These are phyloP conservation scores for Leuciscus waleckii DNA, from an alignment of 2,797 vertebrate species.

Conservation along the genomic window DNA sequence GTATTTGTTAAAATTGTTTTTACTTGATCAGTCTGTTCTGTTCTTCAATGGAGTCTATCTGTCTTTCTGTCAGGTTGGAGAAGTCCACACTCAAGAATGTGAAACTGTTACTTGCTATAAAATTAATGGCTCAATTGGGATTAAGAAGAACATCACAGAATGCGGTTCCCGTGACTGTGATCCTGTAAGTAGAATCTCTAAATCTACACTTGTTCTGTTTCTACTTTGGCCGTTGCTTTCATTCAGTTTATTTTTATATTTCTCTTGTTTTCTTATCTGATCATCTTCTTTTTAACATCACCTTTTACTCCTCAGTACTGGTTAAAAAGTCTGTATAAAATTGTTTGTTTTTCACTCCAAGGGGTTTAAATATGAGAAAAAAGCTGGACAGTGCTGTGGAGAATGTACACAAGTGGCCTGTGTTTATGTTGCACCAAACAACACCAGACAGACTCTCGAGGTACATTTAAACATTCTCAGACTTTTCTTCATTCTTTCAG, in stretches of 20 bases:
- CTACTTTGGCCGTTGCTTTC: background rate
- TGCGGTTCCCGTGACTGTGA: conserved; percentile 8
- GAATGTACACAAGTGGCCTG: conserved; percentile 83
- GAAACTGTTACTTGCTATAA: conserved; percentile 73
- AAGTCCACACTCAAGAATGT: conserved; percentile 73
- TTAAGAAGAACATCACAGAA: conserved; percentile 50
- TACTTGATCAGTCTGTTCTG: background rate
- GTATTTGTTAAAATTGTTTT: background rate
- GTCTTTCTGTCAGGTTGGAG: conserved; percentile 77
- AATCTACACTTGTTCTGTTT: background rate
- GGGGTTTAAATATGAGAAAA: conserved; percentile 76
- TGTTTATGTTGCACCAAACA: conserved; percentile 30
- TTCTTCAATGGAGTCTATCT: background rate
- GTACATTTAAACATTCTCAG: conserved; percentile 57
- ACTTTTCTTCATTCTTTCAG: background rate
- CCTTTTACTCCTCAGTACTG: background rate
- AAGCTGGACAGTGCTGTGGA: conserved; percentile 82
- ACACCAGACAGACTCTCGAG: conserved; percentile 57
- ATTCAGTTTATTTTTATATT: no score
- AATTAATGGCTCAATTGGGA: conserved; percentile 63
- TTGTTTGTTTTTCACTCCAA: conserved; percentile 58
- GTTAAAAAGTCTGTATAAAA: background rate
- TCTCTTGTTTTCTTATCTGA: no score
- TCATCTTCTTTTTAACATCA: no score
- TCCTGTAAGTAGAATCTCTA: conserved; percentile 25